phyloP scores from a whole-genome alignment of 2,888 invertebrate species.

The Mimas tiliae region DNA sequence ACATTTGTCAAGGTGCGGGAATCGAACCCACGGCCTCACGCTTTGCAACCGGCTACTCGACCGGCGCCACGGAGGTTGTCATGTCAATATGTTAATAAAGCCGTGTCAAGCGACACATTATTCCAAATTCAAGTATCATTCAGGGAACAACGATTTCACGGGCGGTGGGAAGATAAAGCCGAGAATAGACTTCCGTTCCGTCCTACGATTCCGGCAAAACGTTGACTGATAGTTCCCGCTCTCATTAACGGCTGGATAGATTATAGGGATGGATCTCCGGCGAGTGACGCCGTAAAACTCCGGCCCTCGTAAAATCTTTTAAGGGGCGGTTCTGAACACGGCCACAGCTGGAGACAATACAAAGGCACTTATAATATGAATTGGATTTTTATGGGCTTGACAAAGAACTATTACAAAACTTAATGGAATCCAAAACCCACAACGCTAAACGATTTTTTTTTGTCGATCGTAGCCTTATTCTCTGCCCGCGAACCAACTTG shows the following conservation, averaged over 20 bases:
- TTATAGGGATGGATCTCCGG: conserved; percentile 25
- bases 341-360: not conserved
- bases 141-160: conserved; percentile 10
- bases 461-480: no score
- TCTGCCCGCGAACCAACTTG: no score
- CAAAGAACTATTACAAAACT: no score
- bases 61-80: no score
- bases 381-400: no score
- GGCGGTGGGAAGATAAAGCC: conserved; percentile 22
- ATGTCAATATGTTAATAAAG: no score
- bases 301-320: conserved; percentile 27
- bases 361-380: no score
- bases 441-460: no score
- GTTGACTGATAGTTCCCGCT: conserved; percentile 75
- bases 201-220: conserved; percentile 63
- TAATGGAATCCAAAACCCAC: no score
- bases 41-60: no score
- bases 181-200: conserved; percentile 76
- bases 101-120: not conserved
- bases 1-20: no score
- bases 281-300: conserved; percentile 28
- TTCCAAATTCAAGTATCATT: not conserved
- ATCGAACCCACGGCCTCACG: no score
- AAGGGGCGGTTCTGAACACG: conserved; percentile 4
- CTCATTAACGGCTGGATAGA: conserved; percentile 61